Conservation (phyloP, 1,140 invertebrate species). For the Saxidomus purpurata region DNA sequence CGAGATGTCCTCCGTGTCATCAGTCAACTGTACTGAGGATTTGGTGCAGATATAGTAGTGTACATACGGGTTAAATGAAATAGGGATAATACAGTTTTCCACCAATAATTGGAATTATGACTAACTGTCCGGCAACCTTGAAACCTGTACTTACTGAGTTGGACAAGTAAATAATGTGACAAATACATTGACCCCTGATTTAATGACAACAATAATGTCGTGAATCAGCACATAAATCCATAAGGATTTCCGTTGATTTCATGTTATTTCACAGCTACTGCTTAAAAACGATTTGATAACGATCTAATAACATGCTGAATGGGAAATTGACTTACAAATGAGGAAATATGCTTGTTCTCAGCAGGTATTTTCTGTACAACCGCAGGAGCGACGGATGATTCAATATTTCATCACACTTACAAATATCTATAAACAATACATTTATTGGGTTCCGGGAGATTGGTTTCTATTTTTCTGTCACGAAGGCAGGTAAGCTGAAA, state of each 20-base stretch:
- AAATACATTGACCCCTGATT: neutral
- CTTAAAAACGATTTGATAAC: neutral
- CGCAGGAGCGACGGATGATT: neutral
- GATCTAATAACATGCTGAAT: neutral
- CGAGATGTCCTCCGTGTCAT: no score
- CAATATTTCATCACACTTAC: neutral
- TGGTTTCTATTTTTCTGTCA: neutral
- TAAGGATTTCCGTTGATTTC: neutral
- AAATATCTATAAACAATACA: neutral
- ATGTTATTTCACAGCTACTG: neutral
- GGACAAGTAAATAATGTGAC: neutral
- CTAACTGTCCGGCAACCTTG: neutral
- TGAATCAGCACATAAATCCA: neutral
- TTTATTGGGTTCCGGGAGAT: neutral
- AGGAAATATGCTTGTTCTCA: neutral
- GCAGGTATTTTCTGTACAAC: neutral
- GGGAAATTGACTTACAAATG: neutral
- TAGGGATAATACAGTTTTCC: no score
- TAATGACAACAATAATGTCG: neutral
- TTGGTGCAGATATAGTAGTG: no score
- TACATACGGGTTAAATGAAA: no score
- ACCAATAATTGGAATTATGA: neutral
- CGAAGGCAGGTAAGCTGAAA: neutral
- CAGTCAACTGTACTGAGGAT: no score
- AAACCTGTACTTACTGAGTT: neutral